Evolutionary conservation across 2,113 vertebrate genomes (phyloP).

Genomic region (Megaleporinus macrocephalus): DNA sequence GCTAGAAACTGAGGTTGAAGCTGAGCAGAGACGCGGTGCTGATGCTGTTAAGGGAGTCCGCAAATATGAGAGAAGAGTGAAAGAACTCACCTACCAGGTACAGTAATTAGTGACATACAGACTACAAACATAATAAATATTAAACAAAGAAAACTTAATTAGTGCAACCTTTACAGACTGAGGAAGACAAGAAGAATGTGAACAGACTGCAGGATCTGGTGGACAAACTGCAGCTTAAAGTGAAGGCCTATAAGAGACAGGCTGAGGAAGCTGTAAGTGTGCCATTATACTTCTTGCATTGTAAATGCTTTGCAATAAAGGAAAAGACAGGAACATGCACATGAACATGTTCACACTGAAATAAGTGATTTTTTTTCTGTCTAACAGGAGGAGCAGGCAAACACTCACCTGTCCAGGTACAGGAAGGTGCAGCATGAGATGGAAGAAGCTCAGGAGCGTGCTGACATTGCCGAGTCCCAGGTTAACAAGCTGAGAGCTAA

Average conservation of each 20-base stretch:
- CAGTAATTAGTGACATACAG: not conserved
- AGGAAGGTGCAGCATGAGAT: conserved; percentile 82
- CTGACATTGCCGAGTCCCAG: conserved; percentile 83
- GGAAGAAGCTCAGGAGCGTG: conserved; percentile 84
- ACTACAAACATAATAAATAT: not conserved
- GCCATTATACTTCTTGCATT: not conserved
- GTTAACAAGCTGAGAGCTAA: conserved; percentile 81
- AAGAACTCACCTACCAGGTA: conserved; percentile 59
- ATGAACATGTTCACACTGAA: not conserved
- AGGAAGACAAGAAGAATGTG: conserved; percentile 38
- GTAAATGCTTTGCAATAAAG: not conserved
- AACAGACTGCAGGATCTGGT: conserved; percentile 73
- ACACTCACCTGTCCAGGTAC: conserved; percentile 71
- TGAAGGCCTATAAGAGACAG: conserved; percentile 79
- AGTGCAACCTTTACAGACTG: conserved; percentile 13
- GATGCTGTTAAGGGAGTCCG: conserved; percentile 63
- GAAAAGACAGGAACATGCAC: not conserved
- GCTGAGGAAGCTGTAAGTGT: conserved; percentile 78
- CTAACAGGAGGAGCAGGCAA: conserved; percentile 73
- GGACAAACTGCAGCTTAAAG: conserved; percentile 81
- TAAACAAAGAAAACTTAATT: too few species aligned
- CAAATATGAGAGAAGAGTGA: conserved; percentile 59
- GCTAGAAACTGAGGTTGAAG: conserved; percentile 82
- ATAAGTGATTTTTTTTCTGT: too few species aligned
- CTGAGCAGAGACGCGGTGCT: conserved; percentile 79